Base-by-base conservation (phyloP, 2,888 invertebrate genomes). In the Cephus runcator region DNA sequence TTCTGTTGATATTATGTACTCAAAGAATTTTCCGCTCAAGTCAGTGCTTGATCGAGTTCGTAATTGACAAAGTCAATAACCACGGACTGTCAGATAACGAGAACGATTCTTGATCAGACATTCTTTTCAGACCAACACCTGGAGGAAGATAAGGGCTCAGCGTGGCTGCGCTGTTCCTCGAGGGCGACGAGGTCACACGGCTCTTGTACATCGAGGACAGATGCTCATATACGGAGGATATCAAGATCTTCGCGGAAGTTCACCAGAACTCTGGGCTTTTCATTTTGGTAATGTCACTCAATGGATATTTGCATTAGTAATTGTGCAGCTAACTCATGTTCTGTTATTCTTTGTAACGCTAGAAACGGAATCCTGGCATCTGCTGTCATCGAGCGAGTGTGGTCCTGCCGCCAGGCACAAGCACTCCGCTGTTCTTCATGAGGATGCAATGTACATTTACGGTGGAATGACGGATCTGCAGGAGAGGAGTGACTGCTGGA, bases 221-320 rank as follows among this genome's bases (percentile, higher is more conserved):
- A 96, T 98, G 95, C 93, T 97, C 80, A 93, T 98, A 82, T 97
- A 97, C 91, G 98, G 97, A 9, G 98, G 98, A 6, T 97, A 97
- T 92, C 95, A 96, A 88, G 97, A 98, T 90, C 92, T 97, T 81
- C 93, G 95, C 77, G 97, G 97, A 11, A 97, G 97, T 73, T 95
- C 95, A 31, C 94, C 95, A 76, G 97, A 98, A 90, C 92, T 97
- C 9, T 98, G 98, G 98, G 95, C 95, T 3, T 97, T 96, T 89
- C 96, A 96, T 91, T 96, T 97, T 84, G 96, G 97, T 97, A 92
- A 92, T 92, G 85, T 34, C 76, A 1, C 33, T n/a, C 69, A 1
- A 69, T 30, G 4, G 69, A 30, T 69, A 30, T 30, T 6, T 0
- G 15, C 40, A 4, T 40, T 40, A 6, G 4, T 1, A 15, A 40